Evolutionary conservation across 2,888 invertebrate species (phyloP).

Genomic region (Drosophila atripex): DNA sequence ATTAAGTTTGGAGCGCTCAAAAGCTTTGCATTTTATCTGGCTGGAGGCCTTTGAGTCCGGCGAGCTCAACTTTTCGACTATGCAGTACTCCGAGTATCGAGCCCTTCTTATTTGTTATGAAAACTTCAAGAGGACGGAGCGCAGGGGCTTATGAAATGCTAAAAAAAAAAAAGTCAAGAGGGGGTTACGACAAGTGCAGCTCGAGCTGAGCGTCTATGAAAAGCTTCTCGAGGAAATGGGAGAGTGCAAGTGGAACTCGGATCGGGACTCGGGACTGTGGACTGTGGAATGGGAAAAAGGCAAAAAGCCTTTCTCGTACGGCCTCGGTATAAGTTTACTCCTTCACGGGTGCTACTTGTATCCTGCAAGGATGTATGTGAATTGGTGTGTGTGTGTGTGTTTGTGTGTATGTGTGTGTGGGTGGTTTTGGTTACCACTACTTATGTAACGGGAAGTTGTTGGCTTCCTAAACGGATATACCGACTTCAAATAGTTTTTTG

Average conservation of each 20-base stretch:
- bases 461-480: conserved; percentile 78
- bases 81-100: conserved; percentile 64
- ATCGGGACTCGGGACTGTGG: background rate
- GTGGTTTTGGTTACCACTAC: conserved; percentile 57
- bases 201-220: conserved; percentile 58
- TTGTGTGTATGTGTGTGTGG: conserved; percentile 11
- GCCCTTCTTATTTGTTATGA: conserved; percentile 68
- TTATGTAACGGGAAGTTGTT: conserved; percentile 71
- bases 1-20: conserved; percentile 50
- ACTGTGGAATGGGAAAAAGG: conserved; percentile 2
- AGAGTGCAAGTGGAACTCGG: conserved; percentile 23
- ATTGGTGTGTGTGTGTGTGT: conserved; percentile 9
- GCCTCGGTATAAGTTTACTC: conserved; percentile 30
- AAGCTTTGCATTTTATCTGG: conserved; percentile 61
- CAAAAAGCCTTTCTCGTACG: conserved; percentile 41
- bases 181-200: conserved; percentile 42
- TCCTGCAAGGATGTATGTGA: conserved; percentile 36
- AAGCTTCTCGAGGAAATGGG: conserved; percentile 60
- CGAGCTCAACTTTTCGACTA: conserved; percentile 65
- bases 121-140: conserved; percentile 54
- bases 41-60: conserved; percentile 48
- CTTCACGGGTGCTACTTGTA: conserved; percentile 32
- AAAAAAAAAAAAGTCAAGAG: background rate
- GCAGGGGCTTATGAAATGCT: conserved; percentile 16
- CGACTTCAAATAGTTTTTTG: conserved; percentile 67